A percentile compares a stretch with the other conserved stretches of the same genome.
Conservation (phyloP, 2,113 vertebrate genomes). For the Peucedramus taeniatus region DNA sequence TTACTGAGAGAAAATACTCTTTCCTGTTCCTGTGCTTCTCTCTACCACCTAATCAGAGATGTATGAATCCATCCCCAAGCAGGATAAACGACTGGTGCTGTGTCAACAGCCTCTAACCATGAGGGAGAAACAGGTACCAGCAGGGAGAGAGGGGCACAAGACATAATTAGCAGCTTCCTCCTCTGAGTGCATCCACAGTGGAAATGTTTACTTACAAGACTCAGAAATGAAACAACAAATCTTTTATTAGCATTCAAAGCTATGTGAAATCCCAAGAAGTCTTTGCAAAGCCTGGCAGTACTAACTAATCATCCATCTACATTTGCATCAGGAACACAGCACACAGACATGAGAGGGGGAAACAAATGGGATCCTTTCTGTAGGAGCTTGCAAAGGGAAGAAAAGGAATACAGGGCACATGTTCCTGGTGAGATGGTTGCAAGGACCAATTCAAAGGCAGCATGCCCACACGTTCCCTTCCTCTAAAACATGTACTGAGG, state of each 20-base stretch:
- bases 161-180: neutral
- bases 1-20: neutral
- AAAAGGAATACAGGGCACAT: neutral
- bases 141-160: neutral
- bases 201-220: neutral
- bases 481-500: neutral
- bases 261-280: neutral
- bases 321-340: neutral
- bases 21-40: neutral
- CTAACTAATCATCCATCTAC: neutral
- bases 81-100: neutral
- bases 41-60: neutral
- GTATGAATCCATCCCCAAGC: neutral
- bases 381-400: neutral
- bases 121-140: neutral
- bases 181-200: neutral
- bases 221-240: neutral
- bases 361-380: neutral
- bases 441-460: neutral
- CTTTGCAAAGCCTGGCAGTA: neutral
- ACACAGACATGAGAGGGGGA: neutral
- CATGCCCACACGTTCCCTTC: neutral
- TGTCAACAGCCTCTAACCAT: neutral
- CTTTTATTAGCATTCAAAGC: neutral
- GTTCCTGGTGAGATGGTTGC: neutral